Conservation (phyloP, 2,797 vertebrate species). For the Threskiornis aethiopicus region DNA sequence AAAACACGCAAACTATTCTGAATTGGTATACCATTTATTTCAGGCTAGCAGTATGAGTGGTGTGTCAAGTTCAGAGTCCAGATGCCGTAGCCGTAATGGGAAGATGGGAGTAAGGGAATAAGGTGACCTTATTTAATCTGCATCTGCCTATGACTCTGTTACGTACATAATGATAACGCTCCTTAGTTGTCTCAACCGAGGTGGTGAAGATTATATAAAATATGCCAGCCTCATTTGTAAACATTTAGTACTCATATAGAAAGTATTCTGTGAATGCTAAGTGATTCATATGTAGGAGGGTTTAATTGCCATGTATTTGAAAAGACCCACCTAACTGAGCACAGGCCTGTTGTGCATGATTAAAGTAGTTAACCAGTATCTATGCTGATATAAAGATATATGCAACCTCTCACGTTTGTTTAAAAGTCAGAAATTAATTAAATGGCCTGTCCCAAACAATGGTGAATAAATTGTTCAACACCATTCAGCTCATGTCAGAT, state of each 20-base stretch:
- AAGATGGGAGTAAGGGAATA: not conserved
- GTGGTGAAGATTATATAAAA: not conserved
- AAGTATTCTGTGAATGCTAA: conserved; percentile 29
- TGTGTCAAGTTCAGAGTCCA: not conserved
- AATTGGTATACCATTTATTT: not conserved
- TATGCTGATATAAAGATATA: not conserved
- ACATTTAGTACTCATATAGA: conserved; percentile 11
- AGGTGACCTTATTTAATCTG: conserved; percentile 21
- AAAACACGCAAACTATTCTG: not conserved
- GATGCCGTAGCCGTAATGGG: not conserved
- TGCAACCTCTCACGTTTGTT: not conserved
- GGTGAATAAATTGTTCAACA: not conserved
- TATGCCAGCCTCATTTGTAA: conserved; percentile 36
- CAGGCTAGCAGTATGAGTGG: not conserved
- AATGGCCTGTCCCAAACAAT: not conserved
- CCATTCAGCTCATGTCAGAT: not conserved
- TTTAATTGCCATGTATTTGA: conserved; percentile 20
- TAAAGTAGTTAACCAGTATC: not conserved
- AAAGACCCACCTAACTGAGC: conserved; percentile 39
- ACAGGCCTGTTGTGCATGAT: not conserved
- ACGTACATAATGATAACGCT: not conserved
- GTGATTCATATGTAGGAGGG: conserved; percentile 30
- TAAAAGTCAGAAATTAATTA: not conserved
- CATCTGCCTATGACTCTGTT: not conserved
- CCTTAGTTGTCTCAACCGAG: not conserved